Base-by-base conservation (phyloP, 1,140 invertebrate species). In the Physella acuta region DNA sequence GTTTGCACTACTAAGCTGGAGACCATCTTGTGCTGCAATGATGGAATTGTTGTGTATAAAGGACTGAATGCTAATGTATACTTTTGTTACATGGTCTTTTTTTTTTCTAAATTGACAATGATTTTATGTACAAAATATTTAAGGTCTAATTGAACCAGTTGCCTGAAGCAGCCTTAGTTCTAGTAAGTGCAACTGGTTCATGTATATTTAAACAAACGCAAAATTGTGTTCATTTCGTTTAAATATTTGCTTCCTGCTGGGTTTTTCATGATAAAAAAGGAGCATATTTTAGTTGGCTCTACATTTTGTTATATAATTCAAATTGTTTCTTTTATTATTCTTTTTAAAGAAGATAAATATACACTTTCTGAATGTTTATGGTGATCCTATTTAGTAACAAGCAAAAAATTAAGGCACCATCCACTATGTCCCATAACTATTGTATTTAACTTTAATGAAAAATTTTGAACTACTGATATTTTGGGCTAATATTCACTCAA, bases 81-180 rank as follows among this genome's bases (percentile, higher is more conserved):
- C 20, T 44, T 44, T 44, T 44, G 8, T 44, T 44, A 11, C 8
- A 44, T 20, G 8, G 20, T 11, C 39, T 44, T 8, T 44, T 11
- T 20, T n/a, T 11, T 44, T 44, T 8, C 39, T 20, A 44, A 34
- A 20, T 31, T 56, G 8, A 3, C 20, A 30, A 44, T 55, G 64
- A 67, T 67, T 39, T 52, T 51, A n/a, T 65, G 30, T 51, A 52
- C 30, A 52, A 30, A 49, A 44, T 36, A 16, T 39, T 37, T 24
- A 1, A 30, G 17, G 49, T 3, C 1, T 26, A 3, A 30, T 39
- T 28, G 33, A n/a, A 33, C 52, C 64, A 67, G 53, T 28, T 56
- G 64, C 34, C 64, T 67, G 64, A 67, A 67, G 64, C 64, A 67
- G 64, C 64, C 64, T 11, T 11, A 30, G 51, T 67, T 67, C 64